Evolutionary conservation across 2,888 invertebrate genomes (phyloP), one percentile per base, ranked within the genome.

Genomic region (Ferdinandea cuprea): DNA sequence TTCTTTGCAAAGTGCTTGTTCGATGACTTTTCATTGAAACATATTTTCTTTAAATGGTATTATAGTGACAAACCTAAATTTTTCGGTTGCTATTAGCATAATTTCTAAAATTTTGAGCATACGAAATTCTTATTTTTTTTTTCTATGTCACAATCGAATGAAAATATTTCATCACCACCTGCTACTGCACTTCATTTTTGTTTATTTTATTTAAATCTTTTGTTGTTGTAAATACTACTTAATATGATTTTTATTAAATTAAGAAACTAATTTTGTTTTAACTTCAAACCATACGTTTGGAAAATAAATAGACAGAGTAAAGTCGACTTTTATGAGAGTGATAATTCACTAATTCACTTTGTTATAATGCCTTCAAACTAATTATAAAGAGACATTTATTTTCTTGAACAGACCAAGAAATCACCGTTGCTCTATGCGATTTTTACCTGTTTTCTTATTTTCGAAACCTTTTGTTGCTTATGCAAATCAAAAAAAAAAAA

Each of bases 11-110:
- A 86, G 87, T 87, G 88, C 86, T 83, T 86, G 87, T 89, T 88
- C 87, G 85, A 89, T 89, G 89, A 88, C 87, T 89, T 89, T 89
- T 86, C 88, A 90, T 89, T 88, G 87, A 85, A 87, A 87, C 85
- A 83, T 86, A 90, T 90, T 90, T 90, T 90, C 90, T 88, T 89
- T 88, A 88, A 90, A 89, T 90, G 90, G 89, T 89, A 88, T 87
- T 88, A 87, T 88, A 69, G 21, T 63, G 56, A 68, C 54, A 63
- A 78, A 68, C 77, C 63, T 63, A 63, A 63, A 63, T 72, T 83
- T 68, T 72, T 78, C 77, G 65, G 77, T 72, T 83, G 78, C 78
- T 73, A 58, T 77, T 72, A 68, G 61, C 54, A 61, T 77, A 58
- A 37, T 61, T 68, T 69, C 17, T 59, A 25, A 42, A 69, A 69